A percentile compares a stretch with the other conserved stretches of the same genome.
phyloP scores from a whole-genome alignment of 2,797 vertebrate species.

The Acrossocheilus wenchowensis region DNA sequence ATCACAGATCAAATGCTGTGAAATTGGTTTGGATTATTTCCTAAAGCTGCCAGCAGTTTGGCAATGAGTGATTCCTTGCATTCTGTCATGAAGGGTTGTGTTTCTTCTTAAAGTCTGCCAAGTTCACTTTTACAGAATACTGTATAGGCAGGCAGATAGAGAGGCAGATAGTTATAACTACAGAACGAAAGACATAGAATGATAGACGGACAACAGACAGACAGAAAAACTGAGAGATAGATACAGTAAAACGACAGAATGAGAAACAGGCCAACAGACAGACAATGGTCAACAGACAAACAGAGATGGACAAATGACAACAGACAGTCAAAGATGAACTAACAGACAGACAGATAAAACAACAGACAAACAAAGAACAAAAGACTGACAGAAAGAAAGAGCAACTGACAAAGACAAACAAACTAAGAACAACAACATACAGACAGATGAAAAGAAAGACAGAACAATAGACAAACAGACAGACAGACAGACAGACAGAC shows the following conservation, averaged over 20 bases:
- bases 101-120: neutral
- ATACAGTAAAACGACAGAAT: neutral
- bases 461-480: neutral
- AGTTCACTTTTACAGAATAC: neutral
- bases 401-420: too few relatives aligned
- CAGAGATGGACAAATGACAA: too few relatives aligned
- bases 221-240: neutral
- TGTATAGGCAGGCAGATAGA: neutral
- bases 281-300: too few relatives aligned
- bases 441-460: neutral
- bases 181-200: too few relatives aligned
- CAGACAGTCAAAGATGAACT: too few relatives aligned
- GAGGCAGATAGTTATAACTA: too few relatives aligned
- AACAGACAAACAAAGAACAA: too few relatives aligned
- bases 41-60: slow-evolving; percentile 22
- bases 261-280: too few relatives aligned
- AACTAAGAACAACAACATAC: too few relatives aligned
- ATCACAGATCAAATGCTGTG: slow-evolving; percentile 37
- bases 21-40: slow-evolving; percentile 48
- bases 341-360: too few relatives aligned
- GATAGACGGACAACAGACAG: too few relatives aligned
- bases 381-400: too few relatives aligned
- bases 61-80: slow-evolving; percentile 6
- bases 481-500: neutral
- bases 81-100: neutral